These are phyloP conservation scores for Saccopteryx leptura DNA, from an alignment of 2,113 vertebrate genomes.

Conservation along the genomic window DNA sequence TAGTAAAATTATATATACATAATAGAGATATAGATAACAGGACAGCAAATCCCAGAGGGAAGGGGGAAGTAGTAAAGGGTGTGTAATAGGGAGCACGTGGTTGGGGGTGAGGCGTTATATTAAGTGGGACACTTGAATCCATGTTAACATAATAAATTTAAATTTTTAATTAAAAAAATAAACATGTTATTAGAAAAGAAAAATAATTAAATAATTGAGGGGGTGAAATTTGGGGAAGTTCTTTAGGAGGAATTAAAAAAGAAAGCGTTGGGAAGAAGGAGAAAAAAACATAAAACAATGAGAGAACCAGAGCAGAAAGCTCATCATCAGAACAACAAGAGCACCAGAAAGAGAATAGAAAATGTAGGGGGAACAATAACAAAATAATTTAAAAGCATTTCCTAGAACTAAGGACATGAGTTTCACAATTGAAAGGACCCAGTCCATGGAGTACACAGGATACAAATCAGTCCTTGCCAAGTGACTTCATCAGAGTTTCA, in stretches of 20 bases:
- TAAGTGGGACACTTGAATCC: too few species aligned
- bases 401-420: neutral
- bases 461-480: neutral
- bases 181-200: neutral
- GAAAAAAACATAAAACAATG: neutral
- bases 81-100: too few species aligned
- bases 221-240: neutral
- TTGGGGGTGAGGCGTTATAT: too few species aligned
- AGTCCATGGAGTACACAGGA: neutral
- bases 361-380: neutral
- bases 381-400: slow-evolving; percentile 31
- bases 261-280: neutral
- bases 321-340: neutral
- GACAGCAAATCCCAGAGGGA: too few species aligned
- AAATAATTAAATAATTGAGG: neutral
- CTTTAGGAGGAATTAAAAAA: slow-evolving; percentile 10
- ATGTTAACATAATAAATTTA: too few species aligned
- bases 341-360: neutral
- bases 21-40: too few species aligned
- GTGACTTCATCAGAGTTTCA: neutral
- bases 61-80: too few species aligned
- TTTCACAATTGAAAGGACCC: neutral
- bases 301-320: neutral
- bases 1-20: too few species aligned
- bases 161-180: too few species aligned